These are phyloP conservation scores for Actenoides hombroni DNA, from an alignment of 2,113 vertebrate genomes.

Conservation along the genomic window DNA sequence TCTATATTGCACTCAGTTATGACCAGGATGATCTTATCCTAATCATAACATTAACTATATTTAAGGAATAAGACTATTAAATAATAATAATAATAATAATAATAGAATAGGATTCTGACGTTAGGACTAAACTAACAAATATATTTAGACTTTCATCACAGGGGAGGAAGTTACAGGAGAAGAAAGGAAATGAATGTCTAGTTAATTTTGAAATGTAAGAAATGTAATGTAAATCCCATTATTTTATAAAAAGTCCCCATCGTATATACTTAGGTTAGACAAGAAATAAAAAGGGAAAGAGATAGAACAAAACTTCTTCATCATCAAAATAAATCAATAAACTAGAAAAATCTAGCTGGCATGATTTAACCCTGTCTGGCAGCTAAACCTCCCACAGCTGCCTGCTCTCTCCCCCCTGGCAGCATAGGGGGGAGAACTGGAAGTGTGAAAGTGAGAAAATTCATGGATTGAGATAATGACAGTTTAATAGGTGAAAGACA, in stretches of 20 bases:
- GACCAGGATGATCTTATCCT: not conserved
- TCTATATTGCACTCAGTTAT: not conserved
- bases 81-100: not conserved
- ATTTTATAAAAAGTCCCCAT: not conserved
- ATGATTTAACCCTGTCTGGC: fast-evolving
- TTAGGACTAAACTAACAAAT: not conserved
- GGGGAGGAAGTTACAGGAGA: not conserved
- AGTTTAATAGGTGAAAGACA: not conserved
- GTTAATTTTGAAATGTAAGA: not conserved
- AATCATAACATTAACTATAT: not conserved
- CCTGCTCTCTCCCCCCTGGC: fast-evolving
- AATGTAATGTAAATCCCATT: not conserved
- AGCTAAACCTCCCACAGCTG: fast-evolving
- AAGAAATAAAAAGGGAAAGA: not conserved
- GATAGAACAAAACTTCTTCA: not conserved
- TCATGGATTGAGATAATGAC: not conserved
- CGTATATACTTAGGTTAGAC: not conserved
- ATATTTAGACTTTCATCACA: not conserved
- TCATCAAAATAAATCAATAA: not conserved
- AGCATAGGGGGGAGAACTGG: not conserved
- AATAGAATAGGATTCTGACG: not conserved
- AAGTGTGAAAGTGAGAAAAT: not conserved
- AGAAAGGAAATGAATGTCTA: not conserved
- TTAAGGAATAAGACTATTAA: not conserved
- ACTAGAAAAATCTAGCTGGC: not conserved